phyloP scores from a whole-genome alignment of 2,113 vertebrate species.

The Hiodon tergisus region DNA sequence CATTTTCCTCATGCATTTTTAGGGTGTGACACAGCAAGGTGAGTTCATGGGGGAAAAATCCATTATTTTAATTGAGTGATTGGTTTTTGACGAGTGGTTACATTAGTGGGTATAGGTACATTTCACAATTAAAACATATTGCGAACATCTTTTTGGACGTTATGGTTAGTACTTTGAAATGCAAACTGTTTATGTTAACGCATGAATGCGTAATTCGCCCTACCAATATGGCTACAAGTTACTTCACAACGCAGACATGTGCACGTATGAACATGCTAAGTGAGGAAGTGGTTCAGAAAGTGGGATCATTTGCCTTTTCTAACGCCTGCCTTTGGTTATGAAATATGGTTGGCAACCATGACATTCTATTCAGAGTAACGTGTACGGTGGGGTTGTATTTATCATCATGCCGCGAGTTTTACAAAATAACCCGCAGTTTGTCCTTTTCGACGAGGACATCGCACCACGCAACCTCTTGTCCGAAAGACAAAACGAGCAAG shows the following conservation, averaged over 20 bases:
- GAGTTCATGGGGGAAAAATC: background rate
- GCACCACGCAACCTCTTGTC: background rate
- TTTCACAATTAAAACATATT: background rate
- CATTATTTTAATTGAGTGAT: background rate
- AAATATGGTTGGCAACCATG: background rate
- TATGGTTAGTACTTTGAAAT: background rate
- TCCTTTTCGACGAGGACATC: background rate
- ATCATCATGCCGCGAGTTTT: background rate
- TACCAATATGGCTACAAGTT: constrained; percentile 24
- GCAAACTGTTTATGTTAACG: background rate
- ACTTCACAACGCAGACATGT: constrained; percentile 7
- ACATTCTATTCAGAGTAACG: background rate
- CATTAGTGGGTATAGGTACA: background rate
- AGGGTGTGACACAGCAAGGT: background rate
- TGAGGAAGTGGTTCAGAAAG: constrained; percentile 11
- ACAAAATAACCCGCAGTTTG: background rate
- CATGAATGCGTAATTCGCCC: background rate
- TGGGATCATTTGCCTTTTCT: background rate
- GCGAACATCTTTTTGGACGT: too few species aligned
- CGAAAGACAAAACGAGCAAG: background rate
- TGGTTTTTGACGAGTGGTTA: too few species aligned
- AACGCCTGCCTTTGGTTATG: background rate
- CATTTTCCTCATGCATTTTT: background rate
- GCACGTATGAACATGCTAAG: background rate
- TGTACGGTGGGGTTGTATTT: background rate